These are phyloP conservation scores for Noctua comes DNA, from an alignment of 2,888 invertebrate genomes.

Conservation along the genomic window DNA sequence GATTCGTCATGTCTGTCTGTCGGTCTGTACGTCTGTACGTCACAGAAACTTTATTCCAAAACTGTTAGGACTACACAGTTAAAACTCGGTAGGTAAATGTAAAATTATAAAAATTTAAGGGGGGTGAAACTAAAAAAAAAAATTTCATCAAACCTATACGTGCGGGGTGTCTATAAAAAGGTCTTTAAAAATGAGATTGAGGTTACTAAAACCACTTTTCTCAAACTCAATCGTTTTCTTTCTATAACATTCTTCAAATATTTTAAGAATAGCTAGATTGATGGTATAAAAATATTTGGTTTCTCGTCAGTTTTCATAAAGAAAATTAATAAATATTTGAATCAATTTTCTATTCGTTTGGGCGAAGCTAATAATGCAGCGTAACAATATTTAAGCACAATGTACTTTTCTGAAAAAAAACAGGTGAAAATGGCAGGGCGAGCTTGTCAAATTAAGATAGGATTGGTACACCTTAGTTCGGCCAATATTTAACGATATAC, in stretches of 20 bases:
- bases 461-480: background rate
- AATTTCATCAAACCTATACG: no score
- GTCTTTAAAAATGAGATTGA: no score
- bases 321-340: background rate
- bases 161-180: no score
- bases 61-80: no score
- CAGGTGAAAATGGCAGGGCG: background rate
- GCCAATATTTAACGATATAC: background rate
- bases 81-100: no score
- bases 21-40: no score
- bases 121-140: no score
- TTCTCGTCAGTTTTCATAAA: background rate
- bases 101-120: no score
- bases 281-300: background rate
- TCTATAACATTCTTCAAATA: background rate
- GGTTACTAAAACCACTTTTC: no score
- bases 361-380: background rate
- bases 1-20: no score
- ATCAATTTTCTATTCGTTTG: background rate
- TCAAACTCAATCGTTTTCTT: background rate
- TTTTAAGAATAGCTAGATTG: background rate
- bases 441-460: background rate
- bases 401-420: background rate
- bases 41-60: no score
- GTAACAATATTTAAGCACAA: background rate